phyloP scores from a whole-genome alignment of 2,797 vertebrate species.

The Euphonia xanthogaster region DNA sequence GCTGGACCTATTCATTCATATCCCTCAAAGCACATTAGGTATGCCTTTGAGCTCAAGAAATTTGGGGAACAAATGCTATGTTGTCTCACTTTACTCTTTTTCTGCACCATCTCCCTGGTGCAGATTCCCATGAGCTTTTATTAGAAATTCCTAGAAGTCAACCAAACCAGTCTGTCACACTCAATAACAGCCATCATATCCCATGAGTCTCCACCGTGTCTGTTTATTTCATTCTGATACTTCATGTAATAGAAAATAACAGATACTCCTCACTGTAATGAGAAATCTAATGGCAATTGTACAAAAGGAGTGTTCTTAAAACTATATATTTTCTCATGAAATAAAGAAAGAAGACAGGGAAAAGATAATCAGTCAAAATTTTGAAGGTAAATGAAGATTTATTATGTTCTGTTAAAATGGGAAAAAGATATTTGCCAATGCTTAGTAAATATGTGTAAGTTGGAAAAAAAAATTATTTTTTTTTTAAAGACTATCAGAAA shows the following conservation, averaged over 20 bases:
- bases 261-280: neutral
- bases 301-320: neutral
- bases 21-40: neutral
- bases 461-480: accelerated
- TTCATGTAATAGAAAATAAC: neutral
- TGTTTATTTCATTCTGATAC: neutral
- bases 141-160: neutral
- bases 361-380: neutral
- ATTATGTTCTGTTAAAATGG: neutral
- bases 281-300: neutral
- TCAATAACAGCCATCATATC: neutral
- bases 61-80: neutral
- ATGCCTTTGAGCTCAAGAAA: neutral
- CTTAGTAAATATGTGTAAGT: neutral
- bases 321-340: neutral
- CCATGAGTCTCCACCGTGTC: accelerated
- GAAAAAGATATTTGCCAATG: neutral
- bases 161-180: neutral
- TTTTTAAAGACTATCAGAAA: neutral
- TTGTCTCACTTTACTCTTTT: neutral
- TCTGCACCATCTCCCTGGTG: neutral
- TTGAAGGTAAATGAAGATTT: neutral
- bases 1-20: neutral
- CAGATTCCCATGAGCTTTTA: neutral
- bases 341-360: neutral